These are phyloP conservation scores for Psephotus haematonotus DNA, from an alignment of 2,113 vertebrate genomes.

Conservation along the genomic window DNA sequence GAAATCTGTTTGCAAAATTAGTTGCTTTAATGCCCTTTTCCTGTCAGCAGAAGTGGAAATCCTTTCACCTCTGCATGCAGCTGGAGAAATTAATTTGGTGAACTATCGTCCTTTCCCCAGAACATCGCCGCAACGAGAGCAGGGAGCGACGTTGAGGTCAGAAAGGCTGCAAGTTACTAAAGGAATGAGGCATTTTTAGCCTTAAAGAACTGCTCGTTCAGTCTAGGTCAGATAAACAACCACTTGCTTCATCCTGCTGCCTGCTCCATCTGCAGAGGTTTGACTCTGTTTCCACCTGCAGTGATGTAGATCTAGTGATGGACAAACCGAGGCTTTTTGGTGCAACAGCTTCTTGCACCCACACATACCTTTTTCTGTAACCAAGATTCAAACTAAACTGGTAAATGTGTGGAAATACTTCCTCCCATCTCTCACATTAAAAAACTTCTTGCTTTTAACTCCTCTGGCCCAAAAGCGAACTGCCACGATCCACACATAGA, in stretches of 20 bases:
- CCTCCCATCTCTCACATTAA: not conserved
- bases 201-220: not conserved
- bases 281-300: not conserved
- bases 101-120: not conserved
- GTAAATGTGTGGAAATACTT: not conserved
- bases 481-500: rapidly evolving
- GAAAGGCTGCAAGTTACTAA: not conserved
- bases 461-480: not conserved
- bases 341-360: not conserved
- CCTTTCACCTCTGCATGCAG: not conserved
- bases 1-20: conserved; percentile 71
- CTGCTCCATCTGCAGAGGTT: not conserved
- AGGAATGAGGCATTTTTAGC: not conserved
- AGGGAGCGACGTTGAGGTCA: not conserved
- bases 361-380: not conserved
- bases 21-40: conserved; percentile 40
- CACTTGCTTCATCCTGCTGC: not conserved
- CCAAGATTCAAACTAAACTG: not conserved
- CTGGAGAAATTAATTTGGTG: not conserved
- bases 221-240: not conserved
- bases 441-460: not conserved
- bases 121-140: not conserved
- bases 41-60: not conserved
- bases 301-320: not conserved
- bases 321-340: not conserved